Percentiles rank a stretch among this genome's conserved stretches.
Evolutionary conservation across 2,113 vertebrate genomes (phyloP).

Genomic region (Anguilla japonica): DNA sequence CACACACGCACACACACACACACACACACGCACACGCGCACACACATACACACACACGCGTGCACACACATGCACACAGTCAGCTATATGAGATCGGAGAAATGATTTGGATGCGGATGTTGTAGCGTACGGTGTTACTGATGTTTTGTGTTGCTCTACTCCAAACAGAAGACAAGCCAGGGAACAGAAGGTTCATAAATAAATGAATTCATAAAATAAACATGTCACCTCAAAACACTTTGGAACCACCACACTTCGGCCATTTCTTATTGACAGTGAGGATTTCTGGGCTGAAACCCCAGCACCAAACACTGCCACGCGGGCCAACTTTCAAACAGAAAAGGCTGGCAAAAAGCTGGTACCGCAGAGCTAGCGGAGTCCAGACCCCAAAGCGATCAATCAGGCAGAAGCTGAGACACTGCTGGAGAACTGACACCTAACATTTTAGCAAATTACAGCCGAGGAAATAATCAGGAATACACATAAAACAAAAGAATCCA

Average conservation of each 20-base stretch:
- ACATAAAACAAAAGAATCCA: background rate
- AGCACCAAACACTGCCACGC: background rate
- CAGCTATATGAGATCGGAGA: background rate
- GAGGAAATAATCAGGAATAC: background rate
- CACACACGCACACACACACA: background rate
- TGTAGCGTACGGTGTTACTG: background rate
- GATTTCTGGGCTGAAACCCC: background rate
- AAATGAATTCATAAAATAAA: conserved; percentile 2
- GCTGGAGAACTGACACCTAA: background rate
- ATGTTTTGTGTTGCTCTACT: background rate
- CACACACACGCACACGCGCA: background rate
- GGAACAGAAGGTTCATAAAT: background rate
- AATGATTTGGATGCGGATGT: background rate
- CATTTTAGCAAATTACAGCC: background rate
- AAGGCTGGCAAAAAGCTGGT: background rate
- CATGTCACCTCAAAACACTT: background rate
- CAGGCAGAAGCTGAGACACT: background rate
- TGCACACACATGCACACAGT: too few relatives aligned
- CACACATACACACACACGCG: background rate
- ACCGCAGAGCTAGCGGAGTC: background rate
- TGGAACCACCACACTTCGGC: background rate
- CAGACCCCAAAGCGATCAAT: background rate
- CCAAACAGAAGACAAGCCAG: background rate
- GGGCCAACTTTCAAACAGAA: background rate
- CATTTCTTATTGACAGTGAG: background rate